A percentile compares a stretch with the other conserved stretches of the same genome.
Evolutionary conservation across 2,888 invertebrate species (phyloP).

Genomic region (Carcina quercana): DNA sequence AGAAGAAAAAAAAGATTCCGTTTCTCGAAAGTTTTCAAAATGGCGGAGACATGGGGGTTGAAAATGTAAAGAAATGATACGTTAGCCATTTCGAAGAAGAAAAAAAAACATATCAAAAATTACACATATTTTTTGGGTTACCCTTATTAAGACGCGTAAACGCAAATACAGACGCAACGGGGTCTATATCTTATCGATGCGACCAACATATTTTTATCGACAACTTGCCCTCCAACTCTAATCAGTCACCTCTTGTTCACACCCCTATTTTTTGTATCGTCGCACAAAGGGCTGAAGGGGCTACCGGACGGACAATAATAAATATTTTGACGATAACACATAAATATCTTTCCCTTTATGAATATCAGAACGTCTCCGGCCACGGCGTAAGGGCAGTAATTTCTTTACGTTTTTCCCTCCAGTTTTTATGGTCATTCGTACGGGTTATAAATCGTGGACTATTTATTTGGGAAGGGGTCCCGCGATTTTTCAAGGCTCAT

Average conservation of each 20-base stretch:
- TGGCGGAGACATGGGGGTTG: no score
- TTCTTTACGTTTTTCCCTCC: slow-evolving; percentile 34
- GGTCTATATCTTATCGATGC: no score
- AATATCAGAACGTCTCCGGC: slow-evolving; percentile 64
- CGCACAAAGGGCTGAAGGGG: slow-evolving; percentile 65
- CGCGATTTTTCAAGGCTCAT: slow-evolving; percentile 42
- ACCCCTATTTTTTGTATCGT: slow-evolving; percentile 63
- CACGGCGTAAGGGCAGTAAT: slow-evolving; percentile 56
- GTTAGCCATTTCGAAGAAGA: no score
- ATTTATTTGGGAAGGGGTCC: slow-evolving; percentile 51
- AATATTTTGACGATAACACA: slow-evolving; percentile 74
- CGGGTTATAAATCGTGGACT: slow-evolving; percentile 60
- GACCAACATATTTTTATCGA: no score
- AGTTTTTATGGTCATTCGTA: slow-evolving; percentile 52
- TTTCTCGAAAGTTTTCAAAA: no score
- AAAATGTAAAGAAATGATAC: no score
- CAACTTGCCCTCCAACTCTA: slow-evolving; percentile 31
- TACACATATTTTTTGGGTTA: no score
- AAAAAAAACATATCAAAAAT: no score
- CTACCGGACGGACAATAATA: slow-evolving; percentile 67
- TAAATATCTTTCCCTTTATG: slow-evolving; percentile 70
- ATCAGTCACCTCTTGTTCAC: slow-evolving; percentile 40
- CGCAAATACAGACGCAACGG: no score
- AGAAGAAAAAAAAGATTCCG: no score
- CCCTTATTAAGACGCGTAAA: no score